phyloP scores from a whole-genome alignment of 2,797 vertebrate genomes.

The Bradypus variegatus region DNA sequence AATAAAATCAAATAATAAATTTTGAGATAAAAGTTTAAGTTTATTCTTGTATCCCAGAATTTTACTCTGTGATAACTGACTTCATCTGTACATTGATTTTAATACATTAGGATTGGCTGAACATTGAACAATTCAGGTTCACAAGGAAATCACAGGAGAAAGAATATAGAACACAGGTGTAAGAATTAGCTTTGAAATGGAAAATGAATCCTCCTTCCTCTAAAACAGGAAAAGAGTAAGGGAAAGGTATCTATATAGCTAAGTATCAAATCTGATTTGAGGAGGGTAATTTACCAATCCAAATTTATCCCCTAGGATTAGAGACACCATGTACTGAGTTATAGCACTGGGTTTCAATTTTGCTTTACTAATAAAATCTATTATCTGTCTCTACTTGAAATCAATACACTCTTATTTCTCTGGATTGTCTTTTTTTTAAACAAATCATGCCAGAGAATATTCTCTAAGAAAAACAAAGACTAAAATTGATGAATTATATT shows the following conservation, averaged over 20 bases:
- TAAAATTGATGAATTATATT: neutral
- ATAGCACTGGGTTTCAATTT: neutral
- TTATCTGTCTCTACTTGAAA: neutral
- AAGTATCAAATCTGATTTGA: neutral
- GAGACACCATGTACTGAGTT: neutral
- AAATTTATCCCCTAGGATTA: neutral
- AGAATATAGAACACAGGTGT: neutral
- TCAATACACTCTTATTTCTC: neutral
- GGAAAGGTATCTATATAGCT: neutral
- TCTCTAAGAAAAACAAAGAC: neutral
- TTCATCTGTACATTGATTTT: neutral
- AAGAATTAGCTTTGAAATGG: too few relatives aligned
- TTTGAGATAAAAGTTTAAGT: neutral
- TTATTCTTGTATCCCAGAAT: slow-evolving; percentile 10
- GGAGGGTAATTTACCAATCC: neutral
- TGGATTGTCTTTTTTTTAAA: slow-evolving; percentile 20
- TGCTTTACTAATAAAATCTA: neutral
- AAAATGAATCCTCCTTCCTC: too few relatives aligned
- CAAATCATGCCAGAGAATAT: neutral
- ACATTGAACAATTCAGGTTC: neutral
- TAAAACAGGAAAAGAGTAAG: neutral
- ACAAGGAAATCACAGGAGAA: neutral
- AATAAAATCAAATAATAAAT: neutral
- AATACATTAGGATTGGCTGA: neutral
- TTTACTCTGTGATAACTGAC: neutral